phyloP scores from a whole-genome alignment of 2,797 vertebrate genomes.

The Apogon talboti region DNA sequence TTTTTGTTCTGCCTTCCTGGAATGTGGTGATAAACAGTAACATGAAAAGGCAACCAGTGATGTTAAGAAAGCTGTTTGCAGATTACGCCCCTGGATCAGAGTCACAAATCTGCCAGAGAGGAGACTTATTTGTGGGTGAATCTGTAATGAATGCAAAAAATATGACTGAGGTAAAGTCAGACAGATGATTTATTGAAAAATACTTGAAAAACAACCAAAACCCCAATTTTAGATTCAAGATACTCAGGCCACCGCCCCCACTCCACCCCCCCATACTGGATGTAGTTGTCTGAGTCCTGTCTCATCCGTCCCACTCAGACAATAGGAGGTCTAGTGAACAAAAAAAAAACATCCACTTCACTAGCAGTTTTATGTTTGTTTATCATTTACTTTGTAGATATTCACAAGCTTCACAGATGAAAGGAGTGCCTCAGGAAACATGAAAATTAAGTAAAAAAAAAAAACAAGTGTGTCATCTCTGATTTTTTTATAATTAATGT shows the following conservation, averaged over 20 bases:
- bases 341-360: conserved; percentile 21
- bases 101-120: conserved; percentile 63
- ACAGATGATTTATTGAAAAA: conserved; percentile 1
- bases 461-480: too few relatives aligned
- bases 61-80: conserved; percentile 66
- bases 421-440: too few relatives aligned
- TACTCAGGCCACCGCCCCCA: conserved; percentile 24
- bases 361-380: conserved; percentile 21
- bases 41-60: conserved; percentile 58
- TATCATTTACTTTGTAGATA: not conserved
- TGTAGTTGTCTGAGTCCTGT: conserved; percentile 48
- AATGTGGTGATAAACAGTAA: conserved; percentile 60
- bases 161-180: conserved; percentile 40
- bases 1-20: conserved; percentile 41
- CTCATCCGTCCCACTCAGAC: conserved; percentile 51
- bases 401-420: too few relatives aligned
- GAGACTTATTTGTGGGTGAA: conserved; percentile 59
- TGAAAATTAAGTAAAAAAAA: too few relatives aligned
- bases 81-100: conserved; percentile 68
- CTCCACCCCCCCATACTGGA: conserved; percentile 21
- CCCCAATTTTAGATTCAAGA: conserved; percentile 46
- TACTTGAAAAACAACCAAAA: conserved; percentile 32
- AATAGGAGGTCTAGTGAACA: conserved; percentile 41
- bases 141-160: conserved; percentile 49
- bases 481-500: too few relatives aligned